A percentile compares a stretch with the other conserved stretches of the same genome.
phyloP scores from a whole-genome alignment of 2,888 invertebrate genomes.

The Epinotia brunnichana region DNA sequence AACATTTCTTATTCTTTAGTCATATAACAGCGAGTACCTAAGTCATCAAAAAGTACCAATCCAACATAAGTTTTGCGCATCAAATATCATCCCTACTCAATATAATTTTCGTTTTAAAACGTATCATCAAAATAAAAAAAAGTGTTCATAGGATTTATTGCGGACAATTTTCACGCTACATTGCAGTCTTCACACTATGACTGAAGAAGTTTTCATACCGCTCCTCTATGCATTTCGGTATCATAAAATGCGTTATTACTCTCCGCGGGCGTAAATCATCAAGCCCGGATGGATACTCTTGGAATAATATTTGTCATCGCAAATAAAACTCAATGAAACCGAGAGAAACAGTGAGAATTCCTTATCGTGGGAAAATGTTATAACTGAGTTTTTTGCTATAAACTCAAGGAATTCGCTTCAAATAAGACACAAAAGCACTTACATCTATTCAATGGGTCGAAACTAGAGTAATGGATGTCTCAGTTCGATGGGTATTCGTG shows the following conservation, averaged over 20 bases:
- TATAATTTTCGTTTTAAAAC: background rate
- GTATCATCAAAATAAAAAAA: background rate
- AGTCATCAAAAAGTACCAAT: no score
- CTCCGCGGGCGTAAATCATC: slow-evolving; percentile 28
- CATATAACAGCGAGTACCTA: no score
- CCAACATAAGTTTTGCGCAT: background rate
- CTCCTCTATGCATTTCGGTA: slow-evolving; percentile 6
- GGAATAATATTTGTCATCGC: slow-evolving; percentile 32
- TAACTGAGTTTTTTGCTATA: slow-evolving; percentile 33
- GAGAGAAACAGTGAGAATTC: slow-evolving; percentile 23
- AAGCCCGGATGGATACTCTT: slow-evolving; percentile 26
- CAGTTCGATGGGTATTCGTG: slow-evolving; percentile 38
- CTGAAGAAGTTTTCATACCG: slow-evolving; percentile 16
- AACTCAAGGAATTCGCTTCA: slow-evolving; percentile 33
- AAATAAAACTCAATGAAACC: slow-evolving; percentile 24
- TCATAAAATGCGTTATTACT: slow-evolving; percentile 32
- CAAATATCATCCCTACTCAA: background rate
- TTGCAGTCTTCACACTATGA: slow-evolving; percentile 4
- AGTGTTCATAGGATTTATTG: background rate
- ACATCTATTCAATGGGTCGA: slow-evolving; percentile 41
- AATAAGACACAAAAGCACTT: slow-evolving; percentile 44
- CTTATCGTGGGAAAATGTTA: slow-evolving; percentile 21
- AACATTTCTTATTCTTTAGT: no score
- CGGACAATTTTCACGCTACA: background rate
- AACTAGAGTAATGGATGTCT: slow-evolving; percentile 46